phyloP scores from a whole-genome alignment of 2,113 vertebrate species.

The Rissa tridactyla region DNA sequence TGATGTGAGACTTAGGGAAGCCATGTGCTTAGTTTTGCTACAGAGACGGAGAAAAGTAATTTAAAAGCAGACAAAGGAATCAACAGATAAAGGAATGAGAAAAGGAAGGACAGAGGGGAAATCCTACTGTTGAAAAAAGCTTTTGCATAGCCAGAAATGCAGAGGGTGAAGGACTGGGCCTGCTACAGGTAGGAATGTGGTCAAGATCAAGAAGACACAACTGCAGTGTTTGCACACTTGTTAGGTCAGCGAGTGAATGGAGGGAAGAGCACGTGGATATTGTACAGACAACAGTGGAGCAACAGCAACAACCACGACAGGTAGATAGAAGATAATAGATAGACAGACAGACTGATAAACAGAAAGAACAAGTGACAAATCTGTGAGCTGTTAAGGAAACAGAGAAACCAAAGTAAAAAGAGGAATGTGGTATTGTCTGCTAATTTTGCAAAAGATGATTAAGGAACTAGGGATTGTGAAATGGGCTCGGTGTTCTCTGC shows the following conservation, averaged over 20 bases:
- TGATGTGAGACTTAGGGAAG: neutral
- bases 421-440: neutral
- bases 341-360: neutral
- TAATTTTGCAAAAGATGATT: neutral
- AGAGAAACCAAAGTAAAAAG: neutral
- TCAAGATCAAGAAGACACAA: neutral
- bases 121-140: neutral
- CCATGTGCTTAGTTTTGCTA: neutral
- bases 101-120: neutral
- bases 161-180: neutral
- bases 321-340: neutral
- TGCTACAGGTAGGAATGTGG: neutral
- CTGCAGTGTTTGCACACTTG: neutral
- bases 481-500: neutral
- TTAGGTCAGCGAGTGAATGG: rapidly evolving
- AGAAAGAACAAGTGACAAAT: neutral
- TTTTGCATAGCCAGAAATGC: neutral
- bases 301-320: neutral
- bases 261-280: neutral
- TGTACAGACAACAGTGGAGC: neutral
- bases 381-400: neutral
- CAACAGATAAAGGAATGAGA: neutral
- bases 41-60: neutral
- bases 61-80: neutral
- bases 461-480: neutral